Evolutionary conservation across 1,140 invertebrate genomes (phyloP).

Genomic region (Procambarus virginalis): DNA sequence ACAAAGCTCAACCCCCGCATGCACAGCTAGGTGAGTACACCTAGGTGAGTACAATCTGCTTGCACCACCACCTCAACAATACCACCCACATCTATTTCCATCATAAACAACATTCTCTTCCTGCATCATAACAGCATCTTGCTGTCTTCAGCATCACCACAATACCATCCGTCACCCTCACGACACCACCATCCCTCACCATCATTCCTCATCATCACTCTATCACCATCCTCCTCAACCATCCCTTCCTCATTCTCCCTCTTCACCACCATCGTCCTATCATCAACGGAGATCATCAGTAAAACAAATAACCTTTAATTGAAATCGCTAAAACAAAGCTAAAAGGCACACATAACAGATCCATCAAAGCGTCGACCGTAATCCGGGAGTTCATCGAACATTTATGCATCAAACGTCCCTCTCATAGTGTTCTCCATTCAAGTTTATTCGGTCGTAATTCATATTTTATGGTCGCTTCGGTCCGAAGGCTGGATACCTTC

Average conservation of each 20-base stretch:
- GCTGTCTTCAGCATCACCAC: too few species aligned
- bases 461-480: constrained; percentile 40
- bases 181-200: too few species aligned
- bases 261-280: not conserved
- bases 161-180: too few species aligned
- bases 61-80: too few species aligned
- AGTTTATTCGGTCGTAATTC: constrained; percentile 54
- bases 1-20: too few species aligned
- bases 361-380: constrained; percentile 31
- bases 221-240: too few species aligned
- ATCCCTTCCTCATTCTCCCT: not conserved
- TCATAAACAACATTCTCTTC: too few species aligned
- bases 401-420: constrained; percentile 27
- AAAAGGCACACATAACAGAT: not conserved
- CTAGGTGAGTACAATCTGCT: too few species aligned
- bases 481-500: constrained; percentile 25
- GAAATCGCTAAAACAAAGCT: constrained; percentile 2
- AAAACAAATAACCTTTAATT: constrained; percentile 13
- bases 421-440: constrained; percentile 46
- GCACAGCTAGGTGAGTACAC: too few species aligned
- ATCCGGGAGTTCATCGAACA: constrained; percentile 49
- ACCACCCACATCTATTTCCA: too few species aligned
- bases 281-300: not conserved
- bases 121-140: too few species aligned
- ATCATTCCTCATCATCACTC: too few species aligned